A percentile compares a stretch with the other conserved stretches of the same genome.
Conservation (phyloP, 1,140 invertebrate genomes). For the Zaprionus inermis region DNA sequence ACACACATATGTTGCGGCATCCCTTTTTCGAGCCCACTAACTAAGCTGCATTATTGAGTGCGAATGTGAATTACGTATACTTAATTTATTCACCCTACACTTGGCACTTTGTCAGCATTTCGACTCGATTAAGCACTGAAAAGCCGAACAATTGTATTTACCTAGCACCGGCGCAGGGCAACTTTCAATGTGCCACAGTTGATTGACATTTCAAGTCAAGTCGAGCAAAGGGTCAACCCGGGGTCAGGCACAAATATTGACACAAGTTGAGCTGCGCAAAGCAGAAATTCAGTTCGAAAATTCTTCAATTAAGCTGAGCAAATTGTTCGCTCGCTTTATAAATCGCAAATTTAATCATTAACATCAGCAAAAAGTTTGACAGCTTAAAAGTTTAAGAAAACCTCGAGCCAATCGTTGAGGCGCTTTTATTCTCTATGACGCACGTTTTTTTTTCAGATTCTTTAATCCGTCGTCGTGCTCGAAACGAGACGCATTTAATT, state of each 20-base stretch:
- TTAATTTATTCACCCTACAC: conserved; percentile 15
- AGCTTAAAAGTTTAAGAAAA: background rate
- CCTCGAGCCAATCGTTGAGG: background rate
- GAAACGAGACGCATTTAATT: conserved; percentile 1
- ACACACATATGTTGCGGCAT: background rate
- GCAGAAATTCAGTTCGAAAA: background rate
- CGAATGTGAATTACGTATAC: conserved; percentile 12
- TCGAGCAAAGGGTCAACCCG: background rate
- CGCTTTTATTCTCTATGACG: no score
- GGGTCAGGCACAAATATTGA: conserved; percentile 1
- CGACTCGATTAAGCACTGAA: background rate
- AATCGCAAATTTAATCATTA: conserved; percentile 2
- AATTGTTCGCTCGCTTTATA: background rate
- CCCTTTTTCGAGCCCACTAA: background rate
- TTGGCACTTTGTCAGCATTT: conserved; percentile 5
- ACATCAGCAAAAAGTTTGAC: conserved; percentile 2
- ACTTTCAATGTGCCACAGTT: conserved; percentile 3
- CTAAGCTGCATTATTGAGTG: background rate
- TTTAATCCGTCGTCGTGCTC: background rate
- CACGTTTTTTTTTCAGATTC: background rate
- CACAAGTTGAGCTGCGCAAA: no score
- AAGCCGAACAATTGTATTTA: conserved; percentile 2
- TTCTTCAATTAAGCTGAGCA: conserved; percentile 5
- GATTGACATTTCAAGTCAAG: background rate
- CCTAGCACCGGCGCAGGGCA: background rate